phyloP scores from a whole-genome alignment of 2,113 vertebrate species.

The Nyctereutes procyonoides region DNA sequence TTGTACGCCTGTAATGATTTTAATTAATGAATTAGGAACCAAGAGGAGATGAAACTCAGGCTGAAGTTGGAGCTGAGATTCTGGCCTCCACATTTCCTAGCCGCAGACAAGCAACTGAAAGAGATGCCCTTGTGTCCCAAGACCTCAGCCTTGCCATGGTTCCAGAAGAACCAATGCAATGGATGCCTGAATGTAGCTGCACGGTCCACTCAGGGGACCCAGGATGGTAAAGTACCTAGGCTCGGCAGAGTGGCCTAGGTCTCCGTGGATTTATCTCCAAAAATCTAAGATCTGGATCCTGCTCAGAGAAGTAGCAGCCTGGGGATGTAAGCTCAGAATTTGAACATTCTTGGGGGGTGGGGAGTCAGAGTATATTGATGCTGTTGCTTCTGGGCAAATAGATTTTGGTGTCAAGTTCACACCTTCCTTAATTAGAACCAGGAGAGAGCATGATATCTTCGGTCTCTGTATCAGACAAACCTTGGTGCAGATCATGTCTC shows the following conservation, averaged over 20 bases:
- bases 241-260: neutral
- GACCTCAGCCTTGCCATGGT: neutral
- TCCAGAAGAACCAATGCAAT: neutral
- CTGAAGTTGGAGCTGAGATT: neutral
- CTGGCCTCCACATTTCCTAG: neutral
- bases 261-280: neutral
- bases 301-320: neutral
- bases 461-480: neutral
- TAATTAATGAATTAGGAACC: neutral
- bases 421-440: neutral
- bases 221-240: neutral
- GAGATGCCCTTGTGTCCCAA: neutral
- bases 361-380: neutral
- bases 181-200: neutral
- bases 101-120: neutral
- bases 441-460: neutral
- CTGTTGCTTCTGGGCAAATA: neutral
- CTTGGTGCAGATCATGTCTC: neutral
- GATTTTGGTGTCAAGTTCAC: neutral
- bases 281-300: conserved; percentile 20
- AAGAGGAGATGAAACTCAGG: neutral
- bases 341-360: neutral
- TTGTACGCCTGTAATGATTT: neutral
- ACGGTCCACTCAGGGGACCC: neutral
- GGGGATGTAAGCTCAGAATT: conserved; percentile 1